phyloP scores from a whole-genome alignment of 2,797 vertebrate species.

The Hapalemur alaotrensis region DNA sequence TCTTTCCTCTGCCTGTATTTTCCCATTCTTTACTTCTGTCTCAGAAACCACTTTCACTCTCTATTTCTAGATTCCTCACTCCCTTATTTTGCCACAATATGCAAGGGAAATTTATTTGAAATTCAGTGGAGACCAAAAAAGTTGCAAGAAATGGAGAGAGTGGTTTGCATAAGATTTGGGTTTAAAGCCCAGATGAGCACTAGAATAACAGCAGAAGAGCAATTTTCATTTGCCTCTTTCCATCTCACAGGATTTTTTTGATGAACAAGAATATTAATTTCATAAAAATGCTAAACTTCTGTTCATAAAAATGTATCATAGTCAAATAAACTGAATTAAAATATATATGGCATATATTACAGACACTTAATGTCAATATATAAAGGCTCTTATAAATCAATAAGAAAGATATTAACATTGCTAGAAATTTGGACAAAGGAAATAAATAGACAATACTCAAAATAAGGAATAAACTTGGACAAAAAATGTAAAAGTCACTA shows the following conservation, averaged over 20 bases:
- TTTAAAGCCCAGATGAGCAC: constrained; percentile 17
- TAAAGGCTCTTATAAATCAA: background rate
- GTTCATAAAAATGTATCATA: constrained; percentile 13
- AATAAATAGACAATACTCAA: background rate
- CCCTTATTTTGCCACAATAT: constrained; percentile 28
- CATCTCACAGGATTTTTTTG: constrained; percentile 1
- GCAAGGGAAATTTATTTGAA: constrained; percentile 41
- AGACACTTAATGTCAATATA: background rate
- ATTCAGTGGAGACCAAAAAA: constrained; percentile 19
- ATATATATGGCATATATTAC: background rate
- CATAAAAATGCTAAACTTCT: constrained; percentile 14
- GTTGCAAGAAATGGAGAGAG: constrained; percentile 11
- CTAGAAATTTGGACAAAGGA: constrained; percentile 26
- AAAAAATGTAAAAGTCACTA: background rate
- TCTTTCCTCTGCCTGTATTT: constrained; percentile 43
- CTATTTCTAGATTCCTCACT: background rate
- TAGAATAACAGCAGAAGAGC: constrained; percentile 14
- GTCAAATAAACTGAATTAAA: constrained; percentile 20
- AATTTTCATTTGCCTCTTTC: constrained; percentile 3
- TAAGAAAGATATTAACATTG: constrained; percentile 36
- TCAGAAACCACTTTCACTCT: constrained; percentile 44
- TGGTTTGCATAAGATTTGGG: background rate
- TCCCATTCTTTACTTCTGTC: constrained; percentile 26
- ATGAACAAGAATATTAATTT: constrained; percentile 41
- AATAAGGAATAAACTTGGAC: background rate